Percentiles rank a stretch among this genome's conserved stretches.
These are phyloP conservation scores for Vulpes vulpes DNA, from an alignment of 2,113 vertebrate genomes.

Conservation along the genomic window DNA sequence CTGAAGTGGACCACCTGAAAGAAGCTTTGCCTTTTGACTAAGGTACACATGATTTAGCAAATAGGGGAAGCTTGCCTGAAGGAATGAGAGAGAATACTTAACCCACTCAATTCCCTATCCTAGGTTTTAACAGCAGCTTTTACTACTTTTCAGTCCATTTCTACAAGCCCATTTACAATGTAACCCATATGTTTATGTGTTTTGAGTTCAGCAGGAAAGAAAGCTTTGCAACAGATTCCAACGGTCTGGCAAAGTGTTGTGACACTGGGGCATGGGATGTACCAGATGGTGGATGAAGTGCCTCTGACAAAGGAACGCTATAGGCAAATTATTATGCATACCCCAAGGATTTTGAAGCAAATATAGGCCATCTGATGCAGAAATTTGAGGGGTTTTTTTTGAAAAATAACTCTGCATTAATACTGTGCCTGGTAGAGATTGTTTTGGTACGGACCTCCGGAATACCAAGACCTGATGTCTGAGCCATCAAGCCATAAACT, in stretches of 20 bases:
- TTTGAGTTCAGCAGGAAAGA: not conserved
- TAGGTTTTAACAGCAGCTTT: not conserved
- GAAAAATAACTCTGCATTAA: not conserved
- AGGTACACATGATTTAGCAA: not conserved
- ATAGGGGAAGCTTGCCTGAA: not conserved
- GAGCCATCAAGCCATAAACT: not conserved
- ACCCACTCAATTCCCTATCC: not conserved
- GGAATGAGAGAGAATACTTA: not conserved
- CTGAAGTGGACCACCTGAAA: not conserved
- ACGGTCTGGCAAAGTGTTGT: not conserved
- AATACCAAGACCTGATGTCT: not conserved
- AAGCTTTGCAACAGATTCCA: not conserved
- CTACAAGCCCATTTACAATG: not conserved
- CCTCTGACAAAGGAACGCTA: not conserved
- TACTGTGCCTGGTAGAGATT: not conserved
- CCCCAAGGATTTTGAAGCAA: not conserved
- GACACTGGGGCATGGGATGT: too few relatives aligned
- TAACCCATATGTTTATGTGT: not conserved
- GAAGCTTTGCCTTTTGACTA: not conserved
- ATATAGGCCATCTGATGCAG: not conserved
- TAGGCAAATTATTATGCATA: not conserved
- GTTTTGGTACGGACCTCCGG: not conserved
- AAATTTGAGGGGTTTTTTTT: not conserved
- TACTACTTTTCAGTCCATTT: not conserved
- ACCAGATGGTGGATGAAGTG: not conserved